These are phyloP conservation scores for Anguilla anguilla DNA, from an alignment of 2,797 vertebrate species.

Conservation along the genomic window DNA sequence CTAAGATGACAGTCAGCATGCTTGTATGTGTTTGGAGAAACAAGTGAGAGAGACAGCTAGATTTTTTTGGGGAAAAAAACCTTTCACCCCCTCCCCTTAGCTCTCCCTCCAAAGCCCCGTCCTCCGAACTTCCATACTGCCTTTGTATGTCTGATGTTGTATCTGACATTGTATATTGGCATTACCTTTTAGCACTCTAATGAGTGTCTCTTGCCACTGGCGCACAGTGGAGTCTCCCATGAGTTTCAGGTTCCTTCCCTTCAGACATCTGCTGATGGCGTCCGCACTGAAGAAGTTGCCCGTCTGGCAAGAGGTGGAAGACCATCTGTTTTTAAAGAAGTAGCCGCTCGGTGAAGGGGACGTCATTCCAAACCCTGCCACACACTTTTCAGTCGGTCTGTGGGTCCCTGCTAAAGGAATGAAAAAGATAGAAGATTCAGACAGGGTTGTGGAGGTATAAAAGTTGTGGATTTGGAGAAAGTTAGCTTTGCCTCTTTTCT, in stretches of 20 bases:
- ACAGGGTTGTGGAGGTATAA: not conserved
- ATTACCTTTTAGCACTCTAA: not conserved
- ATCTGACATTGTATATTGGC: too few relatives aligned
- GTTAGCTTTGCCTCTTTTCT: not conserved
- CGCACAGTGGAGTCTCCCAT: conserved; percentile 26
- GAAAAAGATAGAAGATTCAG: not conserved
- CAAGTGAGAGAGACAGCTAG: too few relatives aligned
- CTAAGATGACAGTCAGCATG: too few relatives aligned
- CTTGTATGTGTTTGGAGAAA: too few relatives aligned
- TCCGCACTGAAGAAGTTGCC: conserved; percentile 13
- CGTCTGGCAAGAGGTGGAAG: not conserved
- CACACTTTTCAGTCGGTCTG: not conserved
- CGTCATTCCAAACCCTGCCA: not conserved
- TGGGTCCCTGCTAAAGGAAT: not conserved
- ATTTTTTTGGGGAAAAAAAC: too few relatives aligned
- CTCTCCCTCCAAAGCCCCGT: too few relatives aligned
- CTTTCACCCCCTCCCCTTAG: too few relatives aligned
- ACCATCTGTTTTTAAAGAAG: conserved; percentile 16
- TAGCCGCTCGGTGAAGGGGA: conserved; percentile 17
- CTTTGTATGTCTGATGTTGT: not conserved
- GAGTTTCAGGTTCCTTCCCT: conserved; percentile 9
- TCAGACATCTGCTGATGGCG: conserved; percentile 7
- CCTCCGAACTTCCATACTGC: too few relatives aligned
- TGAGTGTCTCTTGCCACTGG: conserved; percentile 16
- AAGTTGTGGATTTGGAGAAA: too few relatives aligned